Conservation (phyloP, 2,797 vertebrate species). For the Saxicola maurus region DNA sequence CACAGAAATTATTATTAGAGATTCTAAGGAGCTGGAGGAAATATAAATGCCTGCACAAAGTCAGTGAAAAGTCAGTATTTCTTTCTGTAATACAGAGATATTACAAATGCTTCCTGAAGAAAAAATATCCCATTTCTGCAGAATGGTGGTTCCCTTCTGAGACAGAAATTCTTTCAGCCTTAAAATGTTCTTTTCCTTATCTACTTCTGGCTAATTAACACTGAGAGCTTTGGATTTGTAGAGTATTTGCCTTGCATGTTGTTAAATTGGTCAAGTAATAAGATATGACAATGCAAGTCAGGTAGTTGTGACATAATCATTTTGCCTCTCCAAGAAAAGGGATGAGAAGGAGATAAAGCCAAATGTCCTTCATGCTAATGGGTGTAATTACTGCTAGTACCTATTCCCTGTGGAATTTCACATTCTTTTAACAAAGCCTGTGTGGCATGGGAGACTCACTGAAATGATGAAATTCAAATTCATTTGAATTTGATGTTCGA, state of each 20-base stretch:
- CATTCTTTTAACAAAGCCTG: neutral
- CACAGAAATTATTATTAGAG: neutral
- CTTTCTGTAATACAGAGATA: neutral
- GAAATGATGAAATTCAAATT: no score
- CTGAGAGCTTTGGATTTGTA: neutral
- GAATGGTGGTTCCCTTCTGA: neutral
- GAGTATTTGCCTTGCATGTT: neutral
- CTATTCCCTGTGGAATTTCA: neutral
- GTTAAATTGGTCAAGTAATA: conserved; percentile 14
- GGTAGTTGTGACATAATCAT: neutral
- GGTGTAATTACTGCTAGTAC: neutral
- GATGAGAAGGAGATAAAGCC: neutral
- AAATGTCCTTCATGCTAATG: neutral
- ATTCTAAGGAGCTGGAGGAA: neutral
- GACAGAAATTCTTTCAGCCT: neutral
- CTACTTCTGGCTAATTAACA: conserved; percentile 25
- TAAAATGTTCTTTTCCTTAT: neutral
- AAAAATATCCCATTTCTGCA: neutral
- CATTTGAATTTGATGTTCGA: no score
- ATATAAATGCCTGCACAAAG: neutral
- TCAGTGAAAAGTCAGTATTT: neutral
- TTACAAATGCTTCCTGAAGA: neutral
- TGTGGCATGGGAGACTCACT: neutral
- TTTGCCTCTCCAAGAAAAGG: neutral
- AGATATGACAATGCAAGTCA: conserved; percentile 17